These are phyloP conservation scores for Epinotia brunnichana DNA, from an alignment of 2,888 invertebrate genomes.

Conservation along the genomic window DNA sequence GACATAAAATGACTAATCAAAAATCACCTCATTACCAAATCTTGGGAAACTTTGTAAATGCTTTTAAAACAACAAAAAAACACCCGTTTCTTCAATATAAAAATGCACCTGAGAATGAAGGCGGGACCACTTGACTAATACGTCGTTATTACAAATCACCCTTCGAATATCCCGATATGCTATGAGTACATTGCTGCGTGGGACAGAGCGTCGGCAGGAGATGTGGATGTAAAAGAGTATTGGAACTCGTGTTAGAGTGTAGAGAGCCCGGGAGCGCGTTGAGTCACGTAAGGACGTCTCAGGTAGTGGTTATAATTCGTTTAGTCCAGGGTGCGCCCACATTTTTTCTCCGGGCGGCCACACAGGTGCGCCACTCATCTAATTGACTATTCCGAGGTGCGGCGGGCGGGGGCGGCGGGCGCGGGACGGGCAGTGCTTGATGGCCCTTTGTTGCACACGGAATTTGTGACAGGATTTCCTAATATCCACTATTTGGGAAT, in stretches of 20 bases:
- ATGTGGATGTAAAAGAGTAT: slow-evolving; percentile 49
- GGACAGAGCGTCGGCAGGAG: not conserved
- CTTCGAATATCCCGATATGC: slow-evolving; percentile 47
- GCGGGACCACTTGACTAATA: slow-evolving; percentile 82
- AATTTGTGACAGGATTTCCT: slow-evolving; percentile 57
- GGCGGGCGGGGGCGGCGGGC: slow-evolving; percentile 61
- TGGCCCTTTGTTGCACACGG: slow-evolving; percentile 66
- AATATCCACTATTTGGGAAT: slow-evolving; percentile 54
- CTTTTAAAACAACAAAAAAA: slow-evolving; percentile 78
- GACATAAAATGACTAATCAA: slow-evolving; percentile 73
- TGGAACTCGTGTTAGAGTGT: slow-evolving; percentile 49
- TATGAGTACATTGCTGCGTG: slow-evolving; percentile 52
- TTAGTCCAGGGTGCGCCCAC: slow-evolving; percentile 80
- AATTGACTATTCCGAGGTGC: slow-evolving; percentile 79
- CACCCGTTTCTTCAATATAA: slow-evolving; percentile 80
- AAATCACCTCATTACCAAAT: slow-evolving; percentile 75
- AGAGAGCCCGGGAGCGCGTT: slow-evolving; percentile 47
- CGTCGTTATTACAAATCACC: slow-evolving; percentile 75
- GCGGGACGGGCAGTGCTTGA: slow-evolving; percentile 65
- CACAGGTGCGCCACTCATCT: slow-evolving; percentile 79
- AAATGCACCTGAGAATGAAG: slow-evolving; percentile 84
- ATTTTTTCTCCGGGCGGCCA: slow-evolving; percentile 77
- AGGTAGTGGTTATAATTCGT: slow-evolving; percentile 83
- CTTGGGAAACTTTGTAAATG: slow-evolving; percentile 74
- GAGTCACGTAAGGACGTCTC: slow-evolving; percentile 63